A percentile compares a stretch with the other conserved stretches of the same genome.
Evolutionary conservation across 2,888 invertebrate species (phyloP).

Genomic region (Embidobia sp.): DNA sequence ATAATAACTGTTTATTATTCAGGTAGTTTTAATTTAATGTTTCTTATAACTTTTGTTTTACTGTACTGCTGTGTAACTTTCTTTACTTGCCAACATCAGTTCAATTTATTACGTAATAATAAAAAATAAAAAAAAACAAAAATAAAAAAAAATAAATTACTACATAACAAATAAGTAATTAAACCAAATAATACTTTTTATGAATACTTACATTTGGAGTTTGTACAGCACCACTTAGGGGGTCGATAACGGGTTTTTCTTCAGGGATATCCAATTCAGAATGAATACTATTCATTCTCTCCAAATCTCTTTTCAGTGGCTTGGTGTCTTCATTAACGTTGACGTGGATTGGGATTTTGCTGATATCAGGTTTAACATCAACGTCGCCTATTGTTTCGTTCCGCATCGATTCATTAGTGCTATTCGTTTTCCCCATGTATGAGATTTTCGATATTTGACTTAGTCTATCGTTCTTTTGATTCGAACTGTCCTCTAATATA

Average conservation of each 20-base stretch:
- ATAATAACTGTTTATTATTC: too few relatives aligned
- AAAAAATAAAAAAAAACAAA: too few relatives aligned
- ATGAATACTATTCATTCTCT: conserved; percentile 72
- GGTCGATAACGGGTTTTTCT: conserved; percentile 74
- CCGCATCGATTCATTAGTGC: neutral
- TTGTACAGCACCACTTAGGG: conserved; percentile 42
- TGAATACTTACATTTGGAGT: conserved; percentile 55
- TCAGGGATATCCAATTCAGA: conserved; percentile 79
- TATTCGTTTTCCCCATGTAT: neutral
- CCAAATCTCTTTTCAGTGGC: conserved; percentile 61
- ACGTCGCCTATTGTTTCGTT: neutral
- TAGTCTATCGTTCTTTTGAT: neutral
- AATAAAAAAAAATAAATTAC: too few relatives aligned
- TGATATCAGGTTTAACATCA: conserved; percentile 38
- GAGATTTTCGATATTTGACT: neutral
- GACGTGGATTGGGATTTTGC: conserved; percentile 25
- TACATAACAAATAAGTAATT: too few relatives aligned
- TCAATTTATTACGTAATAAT: too few relatives aligned
- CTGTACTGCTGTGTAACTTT: too few relatives aligned
- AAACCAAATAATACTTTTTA: too few relatives aligned
- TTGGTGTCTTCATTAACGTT: conserved; percentile 31
- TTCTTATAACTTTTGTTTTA: too few relatives aligned
- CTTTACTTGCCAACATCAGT: too few relatives aligned
- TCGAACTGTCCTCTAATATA: conserved; percentile 20
- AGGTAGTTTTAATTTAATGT: too few relatives aligned